Evolutionary conservation across 2,888 invertebrate genomes (phyloP), one percentile per base, ranked within the genome.

Genomic region (Scotopteryx bipunctaria): DNA sequence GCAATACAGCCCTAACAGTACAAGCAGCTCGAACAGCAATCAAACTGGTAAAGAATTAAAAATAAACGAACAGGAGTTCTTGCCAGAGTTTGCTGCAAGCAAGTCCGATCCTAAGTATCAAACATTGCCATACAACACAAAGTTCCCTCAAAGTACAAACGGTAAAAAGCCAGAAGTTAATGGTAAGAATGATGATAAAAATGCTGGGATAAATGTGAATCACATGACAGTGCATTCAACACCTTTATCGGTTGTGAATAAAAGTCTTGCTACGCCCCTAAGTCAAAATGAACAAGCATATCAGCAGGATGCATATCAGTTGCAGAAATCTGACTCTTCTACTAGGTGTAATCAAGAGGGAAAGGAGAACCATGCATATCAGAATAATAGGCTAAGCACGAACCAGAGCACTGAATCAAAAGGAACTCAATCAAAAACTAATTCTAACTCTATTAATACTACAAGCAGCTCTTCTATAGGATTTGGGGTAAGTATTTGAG

Each of bases 71-170:
- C 91, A 90, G 68, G 93, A 93, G 68, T 91, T 90, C 61, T 83
- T 92, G 13, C 92, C 93, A 47, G 93, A 95, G 71, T 95, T 96
- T 74, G 93, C 93, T 54, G 93, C 95, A 16, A 95, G 94, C 71
- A 97, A 97, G 80, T 95, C 94, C 47, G 97, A 97, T 82, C 96
- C 95, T 31, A 98, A 96, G 86, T 97, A 96, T 90, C 97, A 97
- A 91, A 97, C 97, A 17, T 90, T 97, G 83, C 97, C 97, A 66
- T 96, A 96, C 86, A 97, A 94, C 78, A 96, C 95, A 25, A 97
- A 96, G 84, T 96, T 96, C 79, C 93, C 94, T 87, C 94, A 93
- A 82, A 78, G 87, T 62, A 76, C 78, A 44, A 86, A 84, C 48
- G 84, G 82, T 27, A 88, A 89, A 69, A 89, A 88, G 73, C 68